Conservation (phyloP, 2,113 vertebrate genomes). For the Pomatorhinus ruficollis region DNA sequence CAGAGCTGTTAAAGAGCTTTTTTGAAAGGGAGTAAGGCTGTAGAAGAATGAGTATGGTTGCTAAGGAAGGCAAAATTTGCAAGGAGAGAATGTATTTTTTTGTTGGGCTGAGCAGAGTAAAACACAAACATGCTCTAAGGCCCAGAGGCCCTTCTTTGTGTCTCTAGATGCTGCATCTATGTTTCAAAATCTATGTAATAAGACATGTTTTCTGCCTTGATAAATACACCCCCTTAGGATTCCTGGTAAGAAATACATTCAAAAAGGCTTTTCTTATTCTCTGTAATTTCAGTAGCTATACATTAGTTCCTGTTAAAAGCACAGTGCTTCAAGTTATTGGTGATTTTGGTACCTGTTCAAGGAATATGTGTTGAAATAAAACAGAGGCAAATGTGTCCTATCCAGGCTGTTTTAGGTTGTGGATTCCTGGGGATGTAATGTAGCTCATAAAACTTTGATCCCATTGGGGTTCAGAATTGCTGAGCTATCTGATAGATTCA, state of each 20-base stretch:
- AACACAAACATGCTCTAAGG: not conserved
- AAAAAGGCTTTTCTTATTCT: not conserved
- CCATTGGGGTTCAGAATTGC: constrained; percentile 33
- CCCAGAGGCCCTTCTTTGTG: not conserved
- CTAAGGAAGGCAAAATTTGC: not conserved
- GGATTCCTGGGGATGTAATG: not conserved
- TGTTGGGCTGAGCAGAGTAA: not conserved
- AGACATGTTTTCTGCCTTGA: not conserved
- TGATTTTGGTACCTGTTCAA: not conserved
- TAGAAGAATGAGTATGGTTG: not conserved
- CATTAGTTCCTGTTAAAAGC: not conserved
- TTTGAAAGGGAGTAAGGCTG: not conserved
- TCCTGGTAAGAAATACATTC: not conserved
- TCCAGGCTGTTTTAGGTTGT: not conserved
- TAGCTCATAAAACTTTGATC: not conserved
- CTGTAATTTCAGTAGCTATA: not conserved
- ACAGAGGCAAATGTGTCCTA: not conserved
- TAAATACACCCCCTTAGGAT: not conserved
- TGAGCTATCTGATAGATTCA: constrained; percentile 41
- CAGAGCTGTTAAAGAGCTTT: not conserved
- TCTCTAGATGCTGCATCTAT: not conserved
- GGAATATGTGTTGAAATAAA: not conserved
- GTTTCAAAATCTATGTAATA: not conserved
- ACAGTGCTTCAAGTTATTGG: not conserved
- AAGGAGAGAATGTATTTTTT: not conserved